These are phyloP conservation scores for Lanius collurio DNA, from an alignment of 2,113 vertebrate genomes.

Conservation along the genomic window DNA sequence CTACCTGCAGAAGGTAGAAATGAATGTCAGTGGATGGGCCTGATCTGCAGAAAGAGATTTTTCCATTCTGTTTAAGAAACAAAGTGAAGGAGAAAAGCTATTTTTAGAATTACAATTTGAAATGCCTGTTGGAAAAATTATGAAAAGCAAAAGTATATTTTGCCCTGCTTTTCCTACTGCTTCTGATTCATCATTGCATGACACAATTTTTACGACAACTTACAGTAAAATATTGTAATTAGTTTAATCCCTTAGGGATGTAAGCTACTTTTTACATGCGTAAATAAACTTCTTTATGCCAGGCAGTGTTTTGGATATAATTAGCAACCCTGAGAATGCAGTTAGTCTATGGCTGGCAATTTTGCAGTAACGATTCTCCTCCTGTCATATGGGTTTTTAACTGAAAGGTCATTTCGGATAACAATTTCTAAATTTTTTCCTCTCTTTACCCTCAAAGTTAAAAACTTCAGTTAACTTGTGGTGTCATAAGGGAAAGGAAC, in stretches of 20 bases:
- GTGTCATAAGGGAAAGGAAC: background rate
- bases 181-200: background rate
- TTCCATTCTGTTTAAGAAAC: background rate
- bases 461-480: background rate
- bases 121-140: background rate
- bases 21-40: background rate
- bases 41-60: background rate
- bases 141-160: background rate
- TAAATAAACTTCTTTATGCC: slow-evolving; percentile 28
- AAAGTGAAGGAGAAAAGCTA: background rate
- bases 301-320: background rate
- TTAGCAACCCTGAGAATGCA: background rate
- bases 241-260: slow-evolving; percentile 7
- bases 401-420: background rate
- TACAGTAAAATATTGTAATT: background rate
- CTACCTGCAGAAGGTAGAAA: background rate
- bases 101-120: background rate
- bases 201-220: slow-evolving; percentile 7
- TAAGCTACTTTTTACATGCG: background rate
- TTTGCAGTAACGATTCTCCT: background rate
- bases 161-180: background rate
- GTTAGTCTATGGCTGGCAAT: background rate
- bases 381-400: background rate
- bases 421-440: background rate
- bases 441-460: background rate